These are phyloP conservation scores for Alcis repandata DNA, from an alignment of 2,888 invertebrate species.

Conservation along the genomic window DNA sequence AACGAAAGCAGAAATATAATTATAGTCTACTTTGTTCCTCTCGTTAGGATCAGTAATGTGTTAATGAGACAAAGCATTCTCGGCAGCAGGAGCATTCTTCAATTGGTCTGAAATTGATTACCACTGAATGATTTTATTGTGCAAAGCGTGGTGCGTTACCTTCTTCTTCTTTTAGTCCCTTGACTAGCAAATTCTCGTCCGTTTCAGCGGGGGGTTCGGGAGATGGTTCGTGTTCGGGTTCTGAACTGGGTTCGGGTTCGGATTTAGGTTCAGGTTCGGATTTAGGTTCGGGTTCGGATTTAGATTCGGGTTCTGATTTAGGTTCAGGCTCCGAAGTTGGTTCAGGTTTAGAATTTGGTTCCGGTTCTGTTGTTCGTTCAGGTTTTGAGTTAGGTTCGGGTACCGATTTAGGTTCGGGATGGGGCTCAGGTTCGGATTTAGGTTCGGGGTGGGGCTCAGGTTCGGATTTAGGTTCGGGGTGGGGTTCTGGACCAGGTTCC, in stretches of 20 bases:
- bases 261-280: constrained; percentile 52
- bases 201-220: constrained; percentile 66
- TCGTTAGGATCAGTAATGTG: too few species aligned
- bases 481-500: constrained; percentile 64
- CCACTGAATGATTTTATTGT: constrained; percentile 44
- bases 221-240: constrained; percentile 60
- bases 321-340: constrained; percentile 57
- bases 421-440: constrained; percentile 14
- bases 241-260: constrained; percentile 50
- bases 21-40: too few species aligned
- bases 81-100: too few species aligned
- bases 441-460: constrained; percentile 42
- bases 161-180: constrained; percentile 82
- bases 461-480: constrained; percentile 52
- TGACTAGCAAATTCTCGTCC: constrained; percentile 80
- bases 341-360: constrained; percentile 67
- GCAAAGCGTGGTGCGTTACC: constrained; percentile 81
- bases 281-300: constrained; percentile 50
- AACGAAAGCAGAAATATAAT: too few species aligned
- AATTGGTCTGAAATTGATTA: background rate
- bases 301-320: constrained; percentile 44
- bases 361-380: constrained; percentile 65
- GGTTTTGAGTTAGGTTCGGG: constrained; percentile 61
- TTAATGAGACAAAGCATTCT: too few species aligned
- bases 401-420: constrained; percentile 67